Conservation (phyloP, 2,113 vertebrate species). For the Aspiorhynchus laticeps region DNA sequence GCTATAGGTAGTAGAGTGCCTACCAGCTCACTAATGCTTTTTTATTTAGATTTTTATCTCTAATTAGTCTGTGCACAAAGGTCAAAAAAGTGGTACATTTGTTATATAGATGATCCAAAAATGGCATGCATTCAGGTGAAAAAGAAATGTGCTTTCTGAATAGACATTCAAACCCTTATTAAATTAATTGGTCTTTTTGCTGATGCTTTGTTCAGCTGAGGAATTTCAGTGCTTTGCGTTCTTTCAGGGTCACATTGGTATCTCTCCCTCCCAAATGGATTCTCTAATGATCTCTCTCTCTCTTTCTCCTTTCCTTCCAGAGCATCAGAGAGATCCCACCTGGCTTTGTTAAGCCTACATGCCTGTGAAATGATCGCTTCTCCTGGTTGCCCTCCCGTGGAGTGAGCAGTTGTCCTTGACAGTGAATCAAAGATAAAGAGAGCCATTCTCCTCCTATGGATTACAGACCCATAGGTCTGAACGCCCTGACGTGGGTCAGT, state of each 20-base stretch:
- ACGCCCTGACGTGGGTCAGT: conserved; percentile 37
- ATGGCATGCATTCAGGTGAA: conserved; percentile 4
- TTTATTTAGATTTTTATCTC: conserved; percentile 18
- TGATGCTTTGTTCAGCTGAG: conserved; percentile 27
- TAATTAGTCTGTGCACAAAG: not conserved
- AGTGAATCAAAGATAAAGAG: conserved; percentile 32
- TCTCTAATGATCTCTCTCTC: conserved; percentile 39
- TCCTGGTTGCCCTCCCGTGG: conserved; percentile 19
- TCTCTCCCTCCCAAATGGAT: conserved; percentile 28
- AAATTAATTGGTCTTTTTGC: conserved; percentile 45
- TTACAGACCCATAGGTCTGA: conserved; percentile 43
- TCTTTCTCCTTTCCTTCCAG: conserved; percentile 36
- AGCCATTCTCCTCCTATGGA: conserved; percentile 37
- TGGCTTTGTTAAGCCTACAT: conserved; percentile 40
- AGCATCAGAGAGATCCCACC: conserved; percentile 31
- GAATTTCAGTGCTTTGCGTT: conserved; percentile 31
- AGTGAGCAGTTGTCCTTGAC: conserved; percentile 40
- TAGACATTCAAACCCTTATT: conserved; percentile 29
- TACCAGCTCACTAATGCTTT: not conserved
- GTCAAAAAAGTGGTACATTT: conserved; percentile 15
- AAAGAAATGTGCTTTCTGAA: conserved; percentile 13
- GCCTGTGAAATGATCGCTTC: conserved; percentile 45
- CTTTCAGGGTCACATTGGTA: conserved; percentile 41
- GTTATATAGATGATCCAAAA: not conserved
- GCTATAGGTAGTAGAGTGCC: not conserved